Evolutionary conservation across 2,113 vertebrate species (phyloP).

Genomic region (Garra rufa): DNA sequence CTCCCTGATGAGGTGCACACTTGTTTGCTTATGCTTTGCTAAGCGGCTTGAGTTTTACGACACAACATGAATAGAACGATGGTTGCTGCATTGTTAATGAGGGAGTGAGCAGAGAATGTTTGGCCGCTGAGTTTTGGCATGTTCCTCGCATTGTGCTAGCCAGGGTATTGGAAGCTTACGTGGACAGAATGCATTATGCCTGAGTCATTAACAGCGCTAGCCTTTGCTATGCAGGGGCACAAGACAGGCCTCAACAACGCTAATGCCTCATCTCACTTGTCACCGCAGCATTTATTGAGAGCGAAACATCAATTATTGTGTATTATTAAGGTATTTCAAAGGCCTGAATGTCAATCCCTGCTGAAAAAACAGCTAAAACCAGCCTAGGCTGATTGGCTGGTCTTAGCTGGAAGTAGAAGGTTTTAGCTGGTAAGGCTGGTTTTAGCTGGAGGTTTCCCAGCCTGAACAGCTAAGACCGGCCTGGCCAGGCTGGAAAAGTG

Average conservation of each 20-base stretch:
- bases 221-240: constrained; percentile 23
- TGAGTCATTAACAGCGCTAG: constrained; percentile 47
- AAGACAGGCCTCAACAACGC: constrained; percentile 21
- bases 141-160: constrained; percentile 17
- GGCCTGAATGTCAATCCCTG: constrained; percentile 61
- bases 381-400: no score
- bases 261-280: constrained; percentile 54
- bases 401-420: no score
- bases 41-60: constrained; percentile 47
- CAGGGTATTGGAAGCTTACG: constrained; percentile 25
- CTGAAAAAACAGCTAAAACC: no score
- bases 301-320: constrained; percentile 59
- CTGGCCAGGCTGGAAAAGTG: no score
- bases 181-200: constrained; percentile 48
- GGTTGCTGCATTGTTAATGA: constrained; percentile 51
- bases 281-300: constrained; percentile 46
- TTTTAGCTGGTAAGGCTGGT: no score
- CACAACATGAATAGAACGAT: constrained; percentile 45
- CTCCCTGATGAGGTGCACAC: constrained; percentile 27
- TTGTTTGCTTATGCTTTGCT: constrained; percentile 45
- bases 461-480: no score
- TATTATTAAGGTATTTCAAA: constrained; percentile 61
- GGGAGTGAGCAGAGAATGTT: constrained; percentile 22
- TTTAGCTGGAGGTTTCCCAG: no score
- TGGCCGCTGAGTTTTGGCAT: constrained; percentile 15